These are phyloP conservation scores for Romanogobio albipinnatus DNA, from an alignment of 2,113 vertebrate genomes.

Conservation along the genomic window DNA sequence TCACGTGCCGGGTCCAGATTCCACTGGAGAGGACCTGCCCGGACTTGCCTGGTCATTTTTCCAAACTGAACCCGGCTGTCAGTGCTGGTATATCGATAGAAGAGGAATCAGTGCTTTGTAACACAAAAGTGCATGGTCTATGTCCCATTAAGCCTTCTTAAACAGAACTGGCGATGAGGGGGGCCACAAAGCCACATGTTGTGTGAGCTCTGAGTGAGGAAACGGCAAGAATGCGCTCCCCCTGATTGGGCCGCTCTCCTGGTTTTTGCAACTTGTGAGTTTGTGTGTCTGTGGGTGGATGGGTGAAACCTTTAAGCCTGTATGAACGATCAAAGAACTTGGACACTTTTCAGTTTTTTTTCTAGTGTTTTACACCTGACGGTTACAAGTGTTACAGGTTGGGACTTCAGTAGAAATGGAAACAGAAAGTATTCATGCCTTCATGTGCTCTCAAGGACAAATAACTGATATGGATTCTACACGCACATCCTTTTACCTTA, in stretches of 20 bases:
- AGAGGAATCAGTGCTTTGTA: slow-evolving; percentile 54
- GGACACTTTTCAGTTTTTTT: not conserved
- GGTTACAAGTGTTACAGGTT: slow-evolving; percentile 7
- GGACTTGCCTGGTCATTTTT: slow-evolving; percentile 30
- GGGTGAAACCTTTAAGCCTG: slow-evolving; percentile 8
- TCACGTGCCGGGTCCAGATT: not conserved
- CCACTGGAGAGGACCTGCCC: slow-evolving; percentile 2
- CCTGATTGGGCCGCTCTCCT: not conserved
- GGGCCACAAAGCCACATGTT: slow-evolving; percentile 65
- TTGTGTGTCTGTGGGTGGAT: slow-evolving; percentile 56
- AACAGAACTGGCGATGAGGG: slow-evolving; percentile 61
- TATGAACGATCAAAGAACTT: slow-evolving; percentile 8
- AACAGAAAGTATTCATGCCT: slow-evolving; percentile 15
- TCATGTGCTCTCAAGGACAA: slow-evolving; percentile 28
- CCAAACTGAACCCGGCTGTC: slow-evolving; percentile 54
- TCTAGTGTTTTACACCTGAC: too few species aligned
- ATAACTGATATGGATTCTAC: not conserved
- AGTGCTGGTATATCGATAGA: not conserved
- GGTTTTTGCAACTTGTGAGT: slow-evolving; percentile 6
- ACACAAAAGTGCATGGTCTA: slow-evolving; percentile 59
- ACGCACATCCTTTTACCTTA: slow-evolving; percentile 48
- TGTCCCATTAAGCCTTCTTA: slow-evolving; percentile 61
- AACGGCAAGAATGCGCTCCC: slow-evolving; percentile 66
- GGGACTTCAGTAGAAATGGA: slow-evolving; percentile 27
- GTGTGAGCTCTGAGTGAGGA: slow-evolving; percentile 64